Evolutionary conservation across 2,888 invertebrate genomes (phyloP), one percentile per base, ranked within the genome.

Genomic region (Drosophila conformis): DNA sequence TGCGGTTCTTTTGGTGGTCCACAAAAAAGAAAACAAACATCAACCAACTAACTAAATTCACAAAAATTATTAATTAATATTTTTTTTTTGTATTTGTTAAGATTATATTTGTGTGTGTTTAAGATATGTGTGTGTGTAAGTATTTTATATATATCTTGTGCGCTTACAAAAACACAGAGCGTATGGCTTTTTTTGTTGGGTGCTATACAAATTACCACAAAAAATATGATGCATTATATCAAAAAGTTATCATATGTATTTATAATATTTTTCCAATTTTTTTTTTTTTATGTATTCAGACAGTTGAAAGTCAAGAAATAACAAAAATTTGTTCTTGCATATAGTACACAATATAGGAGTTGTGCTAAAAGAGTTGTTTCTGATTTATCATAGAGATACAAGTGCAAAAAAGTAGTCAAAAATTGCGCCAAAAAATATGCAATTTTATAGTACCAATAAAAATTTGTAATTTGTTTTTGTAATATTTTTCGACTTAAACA

Each of bases 341-440:
- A 74, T 84, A 72, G 72, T 81, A 84, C 89, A 90, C 84, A 90
- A 76, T 90, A 90, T 73, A 84, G 73, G 65, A 85, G 66, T 76
- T 85, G 74, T 87, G 80, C 89, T 82, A 87, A 82, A 82, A 84
- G 76, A 76, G 53, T 66, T 73, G 31, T 53, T 77, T 64, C 29
- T 66, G 65, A 56, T 59, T 72, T 67, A 57, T 54, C 35, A 87
- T 69, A 89, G 79, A 86, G 73, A 87, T 78, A 80, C 73, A 78
- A 90, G 87, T 91, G 89, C 90, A 90, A 89, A 91, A 87, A 91
- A 87, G 89, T 90, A 83, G 90, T 90, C 86, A 85, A 87, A 87
- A 91, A 90, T 91, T 91, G 90, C 91, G 90, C 90, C 90, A 90
- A 90, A 90, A 90, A 90, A 90, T 90, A 90, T 90, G 90, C 90